Base-by-base conservation (phyloP, 1,140 invertebrate species). In the Lamellibrachia luymesi region DNA sequence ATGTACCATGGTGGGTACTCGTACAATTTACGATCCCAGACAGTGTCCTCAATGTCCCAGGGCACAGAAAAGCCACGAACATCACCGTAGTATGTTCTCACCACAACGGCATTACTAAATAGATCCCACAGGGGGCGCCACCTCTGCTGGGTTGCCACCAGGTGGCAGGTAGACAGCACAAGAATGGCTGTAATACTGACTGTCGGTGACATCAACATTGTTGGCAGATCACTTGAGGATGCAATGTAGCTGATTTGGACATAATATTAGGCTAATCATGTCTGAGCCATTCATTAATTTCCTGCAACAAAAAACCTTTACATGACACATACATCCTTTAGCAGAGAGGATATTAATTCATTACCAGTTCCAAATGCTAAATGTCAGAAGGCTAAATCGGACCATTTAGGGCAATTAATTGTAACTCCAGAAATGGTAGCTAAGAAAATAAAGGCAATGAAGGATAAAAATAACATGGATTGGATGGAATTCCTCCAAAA, bases 1-100 rank as follows among this genome's bases (percentile, higher is more conserved):
- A 93, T 90, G 90, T 92, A 93, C 93, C 93, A 94, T n/a, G 90
- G 92, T 27, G 93, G 93, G 91, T 94, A 94, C 80, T 94, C 93
- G 38, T 90, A 90, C 27, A 92, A 17, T 10, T 93, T 56, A 13
- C n/a, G 8, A 22, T 90, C 49, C 92, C 92, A 93, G 7, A 50
- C n/a, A 4, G 49, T 38, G 89, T 93, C 92, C 25, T 93, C 92
- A 38, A 90, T 89, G n/a, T 93, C 38, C 92, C 52, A 89, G 4
- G 51, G 52, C 4, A 93, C 89, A 17, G 92, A 93, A 50, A 92
- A 92, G 10, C 92, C 92, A 13, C 52, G 50, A 10, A 92, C 92
- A 27, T 92, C 92, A 17, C 92, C 92, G 51, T 92, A 92, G 52
- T 92, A 50, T 5, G 92, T 92, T 64, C 92, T 6, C 92, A 92